These are phyloP conservation scores for Aplocera efformata DNA, from an alignment of 2,888 invertebrate genomes.

Conservation along the genomic window DNA sequence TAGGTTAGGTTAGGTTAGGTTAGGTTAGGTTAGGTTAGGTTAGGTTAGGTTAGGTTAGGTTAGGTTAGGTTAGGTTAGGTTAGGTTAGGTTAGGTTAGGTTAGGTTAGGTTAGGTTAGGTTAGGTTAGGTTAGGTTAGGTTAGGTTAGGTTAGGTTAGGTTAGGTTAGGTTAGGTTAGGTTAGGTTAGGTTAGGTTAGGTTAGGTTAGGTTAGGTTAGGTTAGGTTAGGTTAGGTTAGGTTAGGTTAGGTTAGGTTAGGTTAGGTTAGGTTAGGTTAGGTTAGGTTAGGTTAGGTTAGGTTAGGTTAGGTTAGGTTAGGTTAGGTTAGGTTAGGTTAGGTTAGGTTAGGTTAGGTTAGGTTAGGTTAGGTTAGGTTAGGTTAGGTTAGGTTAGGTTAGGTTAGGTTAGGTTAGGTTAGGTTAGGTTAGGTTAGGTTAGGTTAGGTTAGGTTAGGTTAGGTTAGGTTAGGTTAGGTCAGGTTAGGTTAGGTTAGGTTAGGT, in stretches of 20 bases:
- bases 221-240: constrained; percentile 22
- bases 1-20: constrained; percentile 18
- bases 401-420: constrained; percentile 24
- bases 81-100: constrained; percentile 24
- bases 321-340: constrained; percentile 25
- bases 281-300: constrained; percentile 19
- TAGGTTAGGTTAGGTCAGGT: constrained; percentile 19
- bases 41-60: constrained; percentile 25
- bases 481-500: constrained; percentile 26
- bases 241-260: constrained; percentile 24
- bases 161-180: constrained; percentile 20
- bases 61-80: constrained; percentile 24
- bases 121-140: constrained; percentile 23
- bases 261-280: constrained; percentile 24
- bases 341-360: constrained; percentile 25
- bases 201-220: constrained; percentile 27
- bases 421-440: constrained; percentile 23
- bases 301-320: constrained; percentile 18
- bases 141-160: constrained; percentile 19
- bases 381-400: constrained; percentile 24
- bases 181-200: constrained; percentile 26
- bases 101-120: constrained; percentile 24
- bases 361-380: constrained; percentile 24
- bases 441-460: constrained; percentile 19
- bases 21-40: constrained; percentile 25